Evolutionary conservation across 2,888 invertebrate species (phyloP), one percentile per base, ranked within the genome.

Genomic region (Melolontha melolontha): DNA sequence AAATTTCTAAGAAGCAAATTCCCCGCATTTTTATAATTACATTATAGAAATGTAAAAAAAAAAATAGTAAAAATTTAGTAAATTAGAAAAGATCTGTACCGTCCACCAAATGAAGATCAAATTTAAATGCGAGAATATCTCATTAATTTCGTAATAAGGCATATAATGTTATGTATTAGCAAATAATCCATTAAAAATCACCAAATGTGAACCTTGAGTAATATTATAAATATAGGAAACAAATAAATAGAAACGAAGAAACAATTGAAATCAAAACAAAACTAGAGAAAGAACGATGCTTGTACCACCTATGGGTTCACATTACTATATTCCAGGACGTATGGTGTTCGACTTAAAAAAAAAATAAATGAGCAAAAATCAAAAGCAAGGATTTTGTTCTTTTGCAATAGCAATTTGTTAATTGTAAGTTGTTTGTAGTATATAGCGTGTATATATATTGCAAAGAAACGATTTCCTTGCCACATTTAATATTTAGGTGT

Each of bases 331-430:
- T 59, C 59, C 59, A 59, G 8, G 59, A 22, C 16, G 29, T 75
- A 75, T 74, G 75, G 76, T 79, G 76, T 78, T 76, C 75, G 76
- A 76, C 70, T 74, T 71, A 67, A 74, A 70, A 74, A 69, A 77
- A 76, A 75, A 69, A 73, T 75, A 81, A 81, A 82, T 82, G 83
- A 83, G 83, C 82, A 81, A 75, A 82, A 83, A 83, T 83, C 82
- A 83, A 83, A 82, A 82, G 65, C 70, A 77, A 79, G 81, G 73
- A 71, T 73, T 79, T 74, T 79, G 79, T 77, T 68, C 78, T 80
- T 66, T 64, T 69, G 55, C 64, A 29, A 49, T 64, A 64, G 81
- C 80, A 76, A 74, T 59, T 80, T 80, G 80, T 80, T 82, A 80
- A 81, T 77, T 80, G 77, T 81, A 82, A 81, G 80, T 82, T 82